These are phyloP conservation scores for Turritopsis rubra DNA, from an alignment of 30 jellyfish, hydroid and myxozoan genomes.

Conservation along the genomic window DNA sequence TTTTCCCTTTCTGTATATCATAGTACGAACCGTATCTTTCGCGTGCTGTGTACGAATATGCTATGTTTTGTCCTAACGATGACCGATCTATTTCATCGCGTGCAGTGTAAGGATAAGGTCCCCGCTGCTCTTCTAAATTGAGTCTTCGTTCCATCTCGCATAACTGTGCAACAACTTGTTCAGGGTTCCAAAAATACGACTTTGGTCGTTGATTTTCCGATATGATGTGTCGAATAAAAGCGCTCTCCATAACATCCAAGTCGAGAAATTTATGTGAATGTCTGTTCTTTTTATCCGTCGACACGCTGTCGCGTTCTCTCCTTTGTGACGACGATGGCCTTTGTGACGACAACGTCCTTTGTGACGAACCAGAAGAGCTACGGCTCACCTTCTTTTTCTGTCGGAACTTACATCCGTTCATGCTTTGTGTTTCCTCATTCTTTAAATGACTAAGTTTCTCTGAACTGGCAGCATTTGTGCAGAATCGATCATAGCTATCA, in stretches of 20 bases:
- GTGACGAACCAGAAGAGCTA: not conserved
- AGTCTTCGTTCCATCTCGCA: not conserved
- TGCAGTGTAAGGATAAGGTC: not conserved
- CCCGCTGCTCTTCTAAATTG: not conserved
- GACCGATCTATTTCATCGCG: not conserved
- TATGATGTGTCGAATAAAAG: not conserved
- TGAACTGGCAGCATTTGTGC: not conserved
- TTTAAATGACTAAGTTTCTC: not conserved
- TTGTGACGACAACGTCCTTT: too few relatives aligned
- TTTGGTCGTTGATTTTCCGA: not conserved
- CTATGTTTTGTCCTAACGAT: not conserved
- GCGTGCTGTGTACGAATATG: not conserved
- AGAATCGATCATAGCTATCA: conserved; percentile 11
- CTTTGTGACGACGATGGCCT: too few relatives aligned
- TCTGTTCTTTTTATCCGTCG: not conserved
- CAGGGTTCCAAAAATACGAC: not conserved
- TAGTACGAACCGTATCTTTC: not conserved
- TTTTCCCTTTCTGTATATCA: not conserved
- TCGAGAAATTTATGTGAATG: not conserved
- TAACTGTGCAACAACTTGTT: not conserved
- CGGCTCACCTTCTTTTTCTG: not conserved
- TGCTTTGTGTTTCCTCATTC: not conserved
- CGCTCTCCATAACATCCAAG: not conserved
- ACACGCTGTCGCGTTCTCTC: not conserved
- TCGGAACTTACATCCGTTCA: not conserved